These are phyloP conservation scores for Nesogale talazaci DNA, from an alignment of 2,113 vertebrate species.

Conservation along the genomic window DNA sequence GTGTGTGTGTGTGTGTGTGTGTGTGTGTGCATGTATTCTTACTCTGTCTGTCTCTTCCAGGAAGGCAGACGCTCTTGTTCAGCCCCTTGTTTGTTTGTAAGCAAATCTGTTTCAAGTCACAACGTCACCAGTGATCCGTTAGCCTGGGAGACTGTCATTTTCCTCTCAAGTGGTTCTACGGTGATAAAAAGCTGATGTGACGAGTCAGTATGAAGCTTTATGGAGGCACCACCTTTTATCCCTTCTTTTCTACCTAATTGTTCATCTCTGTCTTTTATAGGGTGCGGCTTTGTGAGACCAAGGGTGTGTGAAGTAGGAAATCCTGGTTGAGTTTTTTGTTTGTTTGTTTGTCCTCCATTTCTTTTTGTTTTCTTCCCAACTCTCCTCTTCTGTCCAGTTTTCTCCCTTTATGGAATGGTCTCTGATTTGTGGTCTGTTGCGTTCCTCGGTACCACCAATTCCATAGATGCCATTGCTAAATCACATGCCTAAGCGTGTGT, in stretches of 20 bases:
- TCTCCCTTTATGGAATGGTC: not conserved
- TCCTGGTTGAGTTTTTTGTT: not conserved
- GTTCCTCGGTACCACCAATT: not conserved
- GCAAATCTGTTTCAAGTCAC: not conserved
- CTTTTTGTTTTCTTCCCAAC: conserved; percentile 11
- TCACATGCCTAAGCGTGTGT: not conserved
- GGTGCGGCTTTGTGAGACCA: not conserved
- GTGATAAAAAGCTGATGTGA: conserved; percentile 44
- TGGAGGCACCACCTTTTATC: conserved; percentile 44
- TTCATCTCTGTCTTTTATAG: not conserved
- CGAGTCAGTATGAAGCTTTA: not conserved
- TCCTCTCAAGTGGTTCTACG: conserved; percentile 49
- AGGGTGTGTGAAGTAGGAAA: not conserved
- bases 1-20: too few species aligned
- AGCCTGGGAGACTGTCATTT: conserved; percentile 14
- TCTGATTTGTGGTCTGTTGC: conserved; percentile 10
- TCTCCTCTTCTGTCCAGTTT: not conserved
- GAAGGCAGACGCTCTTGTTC: not conserved
- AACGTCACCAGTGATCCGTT: conserved; percentile 17
- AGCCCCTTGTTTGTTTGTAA: not conserved
- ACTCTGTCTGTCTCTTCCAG: conserved; percentile 6
- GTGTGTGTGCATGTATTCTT: not conserved
- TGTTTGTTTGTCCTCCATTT: not conserved
- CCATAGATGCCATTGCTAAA: not conserved
- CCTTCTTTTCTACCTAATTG: not conserved